Base-by-base conservation (phyloP, 2,113 vertebrate species). In the Serinus canaria region DNA sequence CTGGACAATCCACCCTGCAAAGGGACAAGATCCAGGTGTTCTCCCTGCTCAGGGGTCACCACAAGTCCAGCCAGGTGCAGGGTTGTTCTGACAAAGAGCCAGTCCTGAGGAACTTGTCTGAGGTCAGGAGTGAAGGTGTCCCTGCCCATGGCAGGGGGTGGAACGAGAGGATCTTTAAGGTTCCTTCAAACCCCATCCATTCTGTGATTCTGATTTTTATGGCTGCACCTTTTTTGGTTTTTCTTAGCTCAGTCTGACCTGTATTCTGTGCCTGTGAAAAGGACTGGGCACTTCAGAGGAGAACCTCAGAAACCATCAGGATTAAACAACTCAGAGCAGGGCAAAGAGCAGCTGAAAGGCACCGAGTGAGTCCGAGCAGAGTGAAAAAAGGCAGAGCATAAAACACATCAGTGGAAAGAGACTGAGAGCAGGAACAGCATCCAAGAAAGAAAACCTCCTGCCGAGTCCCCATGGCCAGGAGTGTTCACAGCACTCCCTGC, bases 321-420 rank as follows among this genome's bases (percentile, higher is more conserved):
- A 80, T 56, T 23, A n/a, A 86, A 60, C 15, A 59, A 3, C 3
- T 33, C 21, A 24, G 62, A 85, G 69, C 62, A 50, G n/a, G 80
- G 59, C 39, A 47, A 80, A 69, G 67, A 85, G 68, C 52, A 67
- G 68, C 59, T 22, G 52, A 67, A 79, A 88, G 63, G 80, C 55
- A 39, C 1, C 7, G 31, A 33, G 50, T 7, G 33, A 67, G 53
- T 4, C 18, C 0, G 9, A 73, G 21, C 0, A 2, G 46, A 80
- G 25, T 1, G 5, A 31, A 63, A 62, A 17, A 22, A 41, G 28
- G 14, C 59, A 83, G 21, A 81, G 47, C 31, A 47, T 3, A 47
- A 66, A 75, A 11, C 20, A 66, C 27, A 83, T 49, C 30, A 33
- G 18, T 33, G 22, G 27, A 8, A 91, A 76, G 24, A 56, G 64